Evolutionary conservation across 2,113 vertebrate species (phyloP).

Genomic region (Hemiscyllium ocellatum): DNA sequence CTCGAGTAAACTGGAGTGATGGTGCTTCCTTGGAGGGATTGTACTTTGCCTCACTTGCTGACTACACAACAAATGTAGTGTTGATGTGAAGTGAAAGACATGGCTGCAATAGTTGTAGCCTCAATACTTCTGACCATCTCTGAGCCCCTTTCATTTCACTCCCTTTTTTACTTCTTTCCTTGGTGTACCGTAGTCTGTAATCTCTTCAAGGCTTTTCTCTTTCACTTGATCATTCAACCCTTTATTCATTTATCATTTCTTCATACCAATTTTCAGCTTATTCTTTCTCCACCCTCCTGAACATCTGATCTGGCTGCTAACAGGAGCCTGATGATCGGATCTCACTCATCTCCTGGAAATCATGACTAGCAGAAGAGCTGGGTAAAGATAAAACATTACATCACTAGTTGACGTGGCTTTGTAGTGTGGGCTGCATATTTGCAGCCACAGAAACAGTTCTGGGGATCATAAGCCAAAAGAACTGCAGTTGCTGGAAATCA

Average conservation of each 20-base stretch:
- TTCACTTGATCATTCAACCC: background rate
- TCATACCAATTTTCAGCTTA: background rate
- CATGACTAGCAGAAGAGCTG: background rate
- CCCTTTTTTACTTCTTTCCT: background rate
- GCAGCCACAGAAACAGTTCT: background rate
- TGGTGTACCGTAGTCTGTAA: background rate
- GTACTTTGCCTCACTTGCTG: background rate
- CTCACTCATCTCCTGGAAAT: background rate
- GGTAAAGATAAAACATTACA: constrained; percentile 19
- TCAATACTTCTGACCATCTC: background rate
- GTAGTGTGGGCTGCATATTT: background rate
- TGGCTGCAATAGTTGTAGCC: background rate
- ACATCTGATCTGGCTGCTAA: background rate
- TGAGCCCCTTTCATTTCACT: background rate
- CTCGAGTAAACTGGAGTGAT: background rate
- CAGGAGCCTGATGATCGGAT: background rate
- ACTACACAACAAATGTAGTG: background rate
- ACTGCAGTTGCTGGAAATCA: too few species aligned
- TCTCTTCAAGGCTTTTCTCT: background rate
- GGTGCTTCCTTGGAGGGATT: background rate
- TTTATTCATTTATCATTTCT: background rate
- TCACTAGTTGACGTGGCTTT: background rate
- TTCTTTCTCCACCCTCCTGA: background rate
- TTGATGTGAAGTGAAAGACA: background rate
- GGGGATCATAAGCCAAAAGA: too few species aligned